These are phyloP conservation scores for Budorcas taxicolor DNA, from an alignment of 2,113 vertebrate genomes.

Conservation along the genomic window DNA sequence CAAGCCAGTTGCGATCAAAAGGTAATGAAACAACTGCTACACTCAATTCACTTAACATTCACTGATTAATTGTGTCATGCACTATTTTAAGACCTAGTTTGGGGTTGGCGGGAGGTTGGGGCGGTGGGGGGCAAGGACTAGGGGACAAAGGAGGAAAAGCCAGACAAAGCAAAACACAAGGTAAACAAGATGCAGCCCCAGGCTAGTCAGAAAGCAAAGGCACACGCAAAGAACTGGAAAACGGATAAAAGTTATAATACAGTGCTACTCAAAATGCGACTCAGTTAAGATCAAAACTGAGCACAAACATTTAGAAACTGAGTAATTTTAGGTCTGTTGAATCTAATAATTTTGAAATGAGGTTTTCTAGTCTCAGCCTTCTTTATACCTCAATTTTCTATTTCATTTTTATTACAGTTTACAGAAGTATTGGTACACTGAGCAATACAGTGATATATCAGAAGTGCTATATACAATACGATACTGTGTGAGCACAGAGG, in stretches of 20 bases:
- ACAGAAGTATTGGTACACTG: not conserved
- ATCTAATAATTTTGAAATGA: not conserved
- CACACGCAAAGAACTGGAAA: not conserved
- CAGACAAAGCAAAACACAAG: not conserved
- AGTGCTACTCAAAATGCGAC: not conserved
- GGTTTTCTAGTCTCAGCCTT: not conserved
- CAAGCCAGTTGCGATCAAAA: not conserved
- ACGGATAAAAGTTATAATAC: not conserved
- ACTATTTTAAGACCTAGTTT: not conserved
- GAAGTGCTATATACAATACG: not conserved
- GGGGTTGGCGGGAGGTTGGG: not conserved
- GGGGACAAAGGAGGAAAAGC: not conserved
- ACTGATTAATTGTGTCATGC: not conserved
- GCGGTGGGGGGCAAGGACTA: not conserved
- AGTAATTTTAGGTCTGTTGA: not conserved
- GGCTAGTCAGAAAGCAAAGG: not conserved
- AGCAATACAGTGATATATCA: not conserved
- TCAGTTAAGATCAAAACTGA: not conserved
- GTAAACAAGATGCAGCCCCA: not conserved
- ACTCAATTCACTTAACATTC: not conserved
- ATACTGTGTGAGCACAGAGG: not conserved
- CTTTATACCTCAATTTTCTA: not conserved
- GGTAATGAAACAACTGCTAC: not conserved
- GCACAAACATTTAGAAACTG: not conserved
- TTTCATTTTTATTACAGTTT: not conserved